These are phyloP conservation scores for Lordiphosa clarofinis DNA, from an alignment of 1,140 invertebrate genomes.

Conservation along the genomic window DNA sequence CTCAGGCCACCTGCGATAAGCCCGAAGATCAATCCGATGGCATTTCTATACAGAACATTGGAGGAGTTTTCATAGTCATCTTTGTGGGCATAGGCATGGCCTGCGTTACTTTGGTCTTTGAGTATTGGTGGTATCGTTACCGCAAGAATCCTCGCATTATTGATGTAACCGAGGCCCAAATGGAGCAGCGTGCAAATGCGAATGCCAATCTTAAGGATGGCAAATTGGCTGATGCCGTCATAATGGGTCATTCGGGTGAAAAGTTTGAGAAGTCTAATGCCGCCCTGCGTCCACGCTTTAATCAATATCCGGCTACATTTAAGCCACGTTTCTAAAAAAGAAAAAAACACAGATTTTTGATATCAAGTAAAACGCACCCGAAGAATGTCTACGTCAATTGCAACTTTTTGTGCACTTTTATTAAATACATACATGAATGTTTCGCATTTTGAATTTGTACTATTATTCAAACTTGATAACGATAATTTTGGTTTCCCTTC, in stretches of 20 bases:
- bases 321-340: slow-evolving; percentile 67
- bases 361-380: slow-evolving; percentile 18
- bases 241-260: slow-evolving; percentile 69
- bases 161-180: slow-evolving; percentile 79
- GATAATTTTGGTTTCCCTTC: no score
- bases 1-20: slow-evolving; percentile 90
- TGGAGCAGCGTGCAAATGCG: slow-evolving; percentile 14
- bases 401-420: slow-evolving; percentile 45
- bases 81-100: slow-evolving; percentile 95
- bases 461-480: no score
- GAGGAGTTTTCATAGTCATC: slow-evolving; percentile 98
- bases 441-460: no score
- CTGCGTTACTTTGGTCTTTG: slow-evolving; percentile 93
- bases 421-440: slow-evolving; percentile 40
- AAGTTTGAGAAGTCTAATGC: slow-evolving; percentile 71
- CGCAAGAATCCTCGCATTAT: slow-evolving; percentile 82
- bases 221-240: slow-evolving; percentile 60
- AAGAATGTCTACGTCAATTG: slow-evolving; percentile 56
- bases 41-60: slow-evolving; percentile 98
- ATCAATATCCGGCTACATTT: slow-evolving; percentile 75
- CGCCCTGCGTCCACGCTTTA: slow-evolving; percentile 70
- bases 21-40: slow-evolving; percentile 95
- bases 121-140: slow-evolving; percentile 97
- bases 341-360: slow-evolving; percentile 1
- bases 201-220: slow-evolving; percentile 43